Evolutionary conservation across 2,113 vertebrate genomes (phyloP), one percentile per base, ranked within the genome.

Genomic region (Periophthalmus modestus): DNA sequence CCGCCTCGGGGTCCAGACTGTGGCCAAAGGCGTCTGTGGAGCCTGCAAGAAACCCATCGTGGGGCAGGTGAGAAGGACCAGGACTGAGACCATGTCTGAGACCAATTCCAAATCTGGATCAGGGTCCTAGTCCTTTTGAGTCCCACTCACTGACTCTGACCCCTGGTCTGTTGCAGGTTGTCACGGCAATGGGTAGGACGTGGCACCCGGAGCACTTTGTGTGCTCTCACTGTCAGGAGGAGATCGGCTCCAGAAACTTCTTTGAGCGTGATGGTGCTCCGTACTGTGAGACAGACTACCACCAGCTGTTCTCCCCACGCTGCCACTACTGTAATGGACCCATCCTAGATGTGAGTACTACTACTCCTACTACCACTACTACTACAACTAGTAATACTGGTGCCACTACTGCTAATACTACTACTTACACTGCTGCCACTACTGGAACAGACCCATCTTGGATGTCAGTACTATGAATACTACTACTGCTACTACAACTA

Each of bases 151-250:
- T n/a, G 48, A 52, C 74, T 28, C 55, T 85, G 52, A 76, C 66
- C 75, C 69, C 69, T 15, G 4, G 59, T 66, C 66, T 43, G 39
- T 10, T 33, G 68, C 93, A 98, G 97, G 97, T 98, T 0, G 96
- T 98, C 84, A 98, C 97, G 1, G 97, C 97, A 67, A 98, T 98
- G 97, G 97, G 97, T 69, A 95, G 94, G 82, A 97, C 97, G 0
- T 98, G 97, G 97, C 97, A 98, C 82, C 97, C 97, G 0, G 97
- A 98, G 87, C 97, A 98, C 91, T 98, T 98, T 4, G 97, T 98
- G 81, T 98, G 97, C 87, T 97, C 96, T 77, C 96, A 98, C 91
- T 98, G 97, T 91, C 96, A 97, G 88, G 96, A 97, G 14, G 97
- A 98, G 91, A 98, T 98, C 0, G 97, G 97, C 16, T 97, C 97